Percentiles rank a stretch among this genome's conserved stretches.
Conservation (phyloP, 2,888 invertebrate genomes). For the Scaptomyza caliginosa region DNA sequence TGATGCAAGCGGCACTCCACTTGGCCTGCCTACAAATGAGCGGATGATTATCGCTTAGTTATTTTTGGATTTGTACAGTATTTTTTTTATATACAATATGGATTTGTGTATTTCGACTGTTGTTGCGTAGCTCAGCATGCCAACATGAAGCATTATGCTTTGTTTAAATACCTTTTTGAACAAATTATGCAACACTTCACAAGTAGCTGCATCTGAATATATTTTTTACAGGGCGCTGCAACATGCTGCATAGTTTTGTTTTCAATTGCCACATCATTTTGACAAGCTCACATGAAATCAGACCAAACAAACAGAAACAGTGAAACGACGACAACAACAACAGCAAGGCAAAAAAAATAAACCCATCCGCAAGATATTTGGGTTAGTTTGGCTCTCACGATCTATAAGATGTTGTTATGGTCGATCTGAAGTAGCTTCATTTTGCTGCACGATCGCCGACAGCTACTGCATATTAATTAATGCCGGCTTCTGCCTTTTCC, state of each 20-base stretch:
- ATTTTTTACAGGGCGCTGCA: constrained; percentile 21
- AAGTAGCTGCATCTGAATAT: constrained; percentile 35
- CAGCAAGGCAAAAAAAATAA: constrained; percentile 5
- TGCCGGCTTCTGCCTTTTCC: constrained; percentile 13
- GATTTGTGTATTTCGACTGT: constrained; percentile 34
- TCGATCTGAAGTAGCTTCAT: constrained; percentile 23
- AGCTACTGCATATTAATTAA: constrained; percentile 61
- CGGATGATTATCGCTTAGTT: constrained; percentile 50
- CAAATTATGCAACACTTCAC: constrained; percentile 27
- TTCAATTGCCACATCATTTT: constrained; percentile 61
- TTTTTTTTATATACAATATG: constrained; percentile 21
- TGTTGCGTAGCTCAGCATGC: constrained; percentile 60
- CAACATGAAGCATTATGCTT: constrained; percentile 54
- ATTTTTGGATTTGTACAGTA: constrained; percentile 19
- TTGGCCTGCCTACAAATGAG: constrained; percentile 69
- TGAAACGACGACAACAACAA: constrained; percentile 18
- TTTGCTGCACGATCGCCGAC: constrained; percentile 51
- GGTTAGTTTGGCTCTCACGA: constrained; percentile 68
- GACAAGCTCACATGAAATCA: constrained; percentile 50
- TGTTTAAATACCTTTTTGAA: constrained; percentile 55
- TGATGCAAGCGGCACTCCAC: constrained; percentile 63
- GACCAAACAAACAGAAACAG: constrained; percentile 12
- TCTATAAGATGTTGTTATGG: constrained; percentile 34
- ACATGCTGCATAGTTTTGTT: constrained; percentile 53
- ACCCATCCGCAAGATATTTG: constrained; percentile 49